Conservation (phyloP, 2,888 invertebrate species). For the Anthoptus insignis region DNA sequence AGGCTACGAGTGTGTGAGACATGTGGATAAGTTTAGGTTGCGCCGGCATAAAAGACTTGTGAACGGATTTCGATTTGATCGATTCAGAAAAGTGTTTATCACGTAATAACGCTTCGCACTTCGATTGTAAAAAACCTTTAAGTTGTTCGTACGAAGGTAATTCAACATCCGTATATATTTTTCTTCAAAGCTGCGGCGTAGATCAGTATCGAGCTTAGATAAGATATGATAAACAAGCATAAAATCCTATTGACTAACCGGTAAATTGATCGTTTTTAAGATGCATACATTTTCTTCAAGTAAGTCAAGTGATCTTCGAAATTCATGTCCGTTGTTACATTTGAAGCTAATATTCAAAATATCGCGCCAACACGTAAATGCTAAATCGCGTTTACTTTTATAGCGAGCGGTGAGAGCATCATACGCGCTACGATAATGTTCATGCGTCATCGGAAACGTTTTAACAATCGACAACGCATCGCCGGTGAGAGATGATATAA, state of each 20-base stretch:
- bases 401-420: background rate
- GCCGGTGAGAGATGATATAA: constrained; percentile 20
- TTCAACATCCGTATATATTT: constrained; percentile 17
- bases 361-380: constrained; percentile 8
- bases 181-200: constrained; percentile 24
- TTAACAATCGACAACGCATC: constrained; percentile 16
- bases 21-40: background rate
- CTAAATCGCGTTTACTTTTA: constrained; percentile 16
- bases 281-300: constrained; percentile 30
- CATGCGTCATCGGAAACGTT: constrained; percentile 1
- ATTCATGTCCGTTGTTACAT: constrained; percentile 7
- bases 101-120: constrained; percentile 5
- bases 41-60: too few relatives aligned
- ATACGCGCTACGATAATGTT: constrained; percentile 1
- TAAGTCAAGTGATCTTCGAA: constrained; percentile 21
- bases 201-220: constrained; percentile 16
- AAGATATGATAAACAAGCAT: constrained; percentile 17
- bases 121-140: background rate
- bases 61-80: background rate
- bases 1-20: background rate
- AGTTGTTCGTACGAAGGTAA: background rate
- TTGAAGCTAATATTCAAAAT: constrained; percentile 19
- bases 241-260: constrained; percentile 18
- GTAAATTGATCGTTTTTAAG: constrained; percentile 18
- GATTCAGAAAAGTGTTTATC: constrained; percentile 7